Percentiles rank a stretch among this genome's conserved stretches.
phyloP scores from a whole-genome alignment of 2,113 vertebrate genomes.

The Pyrgilauda ruficollis region DNA sequence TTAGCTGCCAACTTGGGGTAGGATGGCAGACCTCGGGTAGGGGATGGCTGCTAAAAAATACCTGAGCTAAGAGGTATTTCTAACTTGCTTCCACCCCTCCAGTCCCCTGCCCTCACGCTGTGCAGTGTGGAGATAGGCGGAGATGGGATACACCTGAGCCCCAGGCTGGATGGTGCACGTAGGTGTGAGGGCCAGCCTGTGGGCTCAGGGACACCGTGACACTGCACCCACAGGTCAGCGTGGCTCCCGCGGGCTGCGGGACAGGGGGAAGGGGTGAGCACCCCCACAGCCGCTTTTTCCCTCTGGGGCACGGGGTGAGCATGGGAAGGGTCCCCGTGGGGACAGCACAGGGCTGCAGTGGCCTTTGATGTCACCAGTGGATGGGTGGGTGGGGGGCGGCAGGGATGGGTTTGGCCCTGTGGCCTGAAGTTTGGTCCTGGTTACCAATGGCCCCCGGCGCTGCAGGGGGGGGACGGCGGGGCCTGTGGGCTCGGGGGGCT shows the following conservation, averaged over 20 bases:
- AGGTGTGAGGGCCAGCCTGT: not conserved
- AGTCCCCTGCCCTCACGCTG: not conserved
- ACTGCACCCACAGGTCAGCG: not conserved
- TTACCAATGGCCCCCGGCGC: not conserved
- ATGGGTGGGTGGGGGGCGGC: no score
- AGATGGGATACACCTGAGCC: not conserved
- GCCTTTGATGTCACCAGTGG: not conserved
- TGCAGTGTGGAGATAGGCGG: not conserved
- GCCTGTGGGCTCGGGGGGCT: not conserved
- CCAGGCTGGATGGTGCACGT: not conserved
- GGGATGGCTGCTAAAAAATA: not conserved
- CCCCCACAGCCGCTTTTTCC: accelerated
- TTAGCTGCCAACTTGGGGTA: not conserved
- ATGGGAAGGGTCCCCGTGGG: not conserved
- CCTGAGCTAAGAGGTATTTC: not conserved
- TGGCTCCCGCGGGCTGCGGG: accelerated
- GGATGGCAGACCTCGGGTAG: not conserved
- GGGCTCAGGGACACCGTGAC: not conserved
- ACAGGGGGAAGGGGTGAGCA: accelerated
- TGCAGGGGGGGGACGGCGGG: not conserved
- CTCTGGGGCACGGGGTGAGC: accelerated
- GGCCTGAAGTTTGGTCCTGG: not conserved
- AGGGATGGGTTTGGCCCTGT: not conserved
- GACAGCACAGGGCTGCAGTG: not conserved
- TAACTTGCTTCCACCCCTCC: not conserved